phyloP scores from a whole-genome alignment of 2,113 vertebrate species.

The Zeus faber region DNA sequence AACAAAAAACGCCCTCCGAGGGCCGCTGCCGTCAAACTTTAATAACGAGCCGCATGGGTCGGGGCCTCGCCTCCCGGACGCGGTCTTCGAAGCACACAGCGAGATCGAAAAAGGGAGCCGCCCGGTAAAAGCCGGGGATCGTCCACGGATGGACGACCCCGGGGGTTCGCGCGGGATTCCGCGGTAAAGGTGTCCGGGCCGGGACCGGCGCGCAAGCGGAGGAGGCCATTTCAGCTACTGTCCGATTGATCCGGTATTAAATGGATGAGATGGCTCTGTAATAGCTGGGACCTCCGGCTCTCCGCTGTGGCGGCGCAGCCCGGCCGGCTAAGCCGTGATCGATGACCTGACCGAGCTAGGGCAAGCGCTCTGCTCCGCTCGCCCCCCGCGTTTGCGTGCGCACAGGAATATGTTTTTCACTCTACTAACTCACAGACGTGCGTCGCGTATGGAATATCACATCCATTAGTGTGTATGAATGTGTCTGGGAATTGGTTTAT shows the following conservation, averaged over 20 bases:
- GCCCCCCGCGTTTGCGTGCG: too few species aligned
- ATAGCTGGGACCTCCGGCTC: constrained; percentile 40
- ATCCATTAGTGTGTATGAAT: too few species aligned
- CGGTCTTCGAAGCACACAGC: constrained; percentile 38
- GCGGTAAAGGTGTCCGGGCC: too few species aligned
- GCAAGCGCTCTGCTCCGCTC: too few species aligned
- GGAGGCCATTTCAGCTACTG: constrained; percentile 42
- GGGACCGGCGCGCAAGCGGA: constrained; percentile 10
- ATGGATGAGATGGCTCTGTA: constrained; percentile 54
- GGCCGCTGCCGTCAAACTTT: constrained; percentile 32
- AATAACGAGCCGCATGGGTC: constrained; percentile 20
- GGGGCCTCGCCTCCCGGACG: not conserved
- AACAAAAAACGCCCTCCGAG: constrained; percentile 23
- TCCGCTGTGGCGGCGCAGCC: constrained; percentile 44
- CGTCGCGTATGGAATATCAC: too few species aligned
- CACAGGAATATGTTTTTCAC: too few species aligned
- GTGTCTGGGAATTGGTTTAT: too few species aligned
- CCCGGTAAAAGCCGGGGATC: too few species aligned
- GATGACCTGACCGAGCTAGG: constrained; percentile 34
- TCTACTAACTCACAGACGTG: too few species aligned
- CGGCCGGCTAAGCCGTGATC: constrained; percentile 36
- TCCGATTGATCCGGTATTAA: constrained; percentile 52
- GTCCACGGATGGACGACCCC: too few species aligned
- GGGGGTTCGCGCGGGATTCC: too few species aligned
- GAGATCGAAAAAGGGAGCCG: constrained; percentile 7